A percentile compares a stretch with the other conserved stretches of the same genome.
Conservation (phyloP, 2,888 invertebrate species). For the Orthosia cruda region DNA sequence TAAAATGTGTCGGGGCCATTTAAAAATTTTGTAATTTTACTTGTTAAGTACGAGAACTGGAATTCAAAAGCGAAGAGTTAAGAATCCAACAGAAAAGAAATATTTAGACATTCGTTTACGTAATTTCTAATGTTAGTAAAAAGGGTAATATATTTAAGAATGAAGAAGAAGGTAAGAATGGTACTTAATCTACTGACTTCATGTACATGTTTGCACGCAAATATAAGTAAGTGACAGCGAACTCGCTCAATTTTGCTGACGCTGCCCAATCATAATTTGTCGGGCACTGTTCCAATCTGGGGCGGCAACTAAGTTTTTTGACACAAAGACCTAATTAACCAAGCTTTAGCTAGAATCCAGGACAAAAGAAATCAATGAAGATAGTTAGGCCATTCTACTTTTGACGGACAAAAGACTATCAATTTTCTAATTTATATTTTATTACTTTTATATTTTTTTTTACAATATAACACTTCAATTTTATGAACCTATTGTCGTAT, state of each 20-base stretch:
- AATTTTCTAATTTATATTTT: neutral
- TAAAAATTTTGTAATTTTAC: too few species aligned
- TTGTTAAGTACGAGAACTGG: too few species aligned
- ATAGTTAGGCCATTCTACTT: constrained; percentile 11
- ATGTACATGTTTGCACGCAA: neutral
- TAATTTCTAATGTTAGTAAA: too few species aligned
- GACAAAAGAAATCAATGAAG: constrained; percentile 10
- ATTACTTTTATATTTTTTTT: neutral
- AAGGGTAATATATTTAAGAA: too few species aligned
- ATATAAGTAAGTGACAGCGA: neutral
- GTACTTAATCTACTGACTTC: neutral
- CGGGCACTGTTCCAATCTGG: constrained; percentile 40
- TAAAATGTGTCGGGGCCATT: too few species aligned
- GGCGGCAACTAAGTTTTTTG: constrained; percentile 28
- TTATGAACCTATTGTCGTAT: neutral
- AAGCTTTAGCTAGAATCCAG: constrained; percentile 8
- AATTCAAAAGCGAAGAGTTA: too few species aligned
- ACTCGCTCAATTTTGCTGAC: constrained; percentile 17
- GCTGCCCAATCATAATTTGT: constrained; percentile 47
- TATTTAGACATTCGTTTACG: too few species aligned
- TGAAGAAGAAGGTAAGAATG: too few species aligned
- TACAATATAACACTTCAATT: too few species aligned
- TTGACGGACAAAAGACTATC: neutral
- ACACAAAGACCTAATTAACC: constrained; percentile 32
- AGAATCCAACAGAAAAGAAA: too few species aligned